phyloP scores from a whole-genome alignment of 1,140 invertebrate genomes.

The Lineus longissimus region DNA sequence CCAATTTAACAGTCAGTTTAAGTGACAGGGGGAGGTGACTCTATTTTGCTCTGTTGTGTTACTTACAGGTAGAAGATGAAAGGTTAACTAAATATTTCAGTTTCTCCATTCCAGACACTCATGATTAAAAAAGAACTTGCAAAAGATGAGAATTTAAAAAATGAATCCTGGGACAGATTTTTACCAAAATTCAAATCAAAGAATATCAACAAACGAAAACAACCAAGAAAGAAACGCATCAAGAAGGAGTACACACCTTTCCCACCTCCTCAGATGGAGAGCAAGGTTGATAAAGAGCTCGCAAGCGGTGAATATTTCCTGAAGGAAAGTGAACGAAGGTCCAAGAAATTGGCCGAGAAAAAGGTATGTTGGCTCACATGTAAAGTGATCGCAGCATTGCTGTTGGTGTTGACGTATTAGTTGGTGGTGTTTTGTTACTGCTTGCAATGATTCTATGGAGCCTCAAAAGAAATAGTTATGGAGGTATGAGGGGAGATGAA shows the following conservation, averaged over 20 bases:
- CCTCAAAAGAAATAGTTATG: neutral
- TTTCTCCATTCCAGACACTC: slow-evolving; percentile 59
- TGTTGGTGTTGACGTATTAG: too few relatives aligned
- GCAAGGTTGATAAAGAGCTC: slow-evolving; percentile 89
- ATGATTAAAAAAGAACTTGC: slow-evolving; percentile 96
- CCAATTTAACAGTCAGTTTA: too few relatives aligned
- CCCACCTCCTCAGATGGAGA: slow-evolving; percentile 87
- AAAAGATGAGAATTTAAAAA: slow-evolving; percentile 82
- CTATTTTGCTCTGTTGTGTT: too few relatives aligned
- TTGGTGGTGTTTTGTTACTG: too few relatives aligned
- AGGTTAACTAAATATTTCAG: too few relatives aligned
- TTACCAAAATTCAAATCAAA: slow-evolving; percentile 93
- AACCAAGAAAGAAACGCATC: slow-evolving; percentile 61
- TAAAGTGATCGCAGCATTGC: neutral
- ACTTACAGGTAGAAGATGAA: too few relatives aligned
- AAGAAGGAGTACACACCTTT: slow-evolving; percentile 97
- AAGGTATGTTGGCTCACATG: slow-evolving; percentile 33
- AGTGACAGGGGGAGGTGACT: too few relatives aligned
- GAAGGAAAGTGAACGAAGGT: slow-evolving; percentile 73
- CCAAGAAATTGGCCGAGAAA: slow-evolving; percentile 35
- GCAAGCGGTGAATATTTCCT: slow-evolving; percentile 97
- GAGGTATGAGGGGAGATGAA: neutral
- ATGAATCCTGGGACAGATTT: slow-evolving; percentile 97
- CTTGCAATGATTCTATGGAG: too few relatives aligned
- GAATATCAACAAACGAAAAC: slow-evolving; percentile 78